Evolutionary conservation across 2,113 vertebrate species (phyloP).

Genomic region (Plecotus auritus): DNA sequence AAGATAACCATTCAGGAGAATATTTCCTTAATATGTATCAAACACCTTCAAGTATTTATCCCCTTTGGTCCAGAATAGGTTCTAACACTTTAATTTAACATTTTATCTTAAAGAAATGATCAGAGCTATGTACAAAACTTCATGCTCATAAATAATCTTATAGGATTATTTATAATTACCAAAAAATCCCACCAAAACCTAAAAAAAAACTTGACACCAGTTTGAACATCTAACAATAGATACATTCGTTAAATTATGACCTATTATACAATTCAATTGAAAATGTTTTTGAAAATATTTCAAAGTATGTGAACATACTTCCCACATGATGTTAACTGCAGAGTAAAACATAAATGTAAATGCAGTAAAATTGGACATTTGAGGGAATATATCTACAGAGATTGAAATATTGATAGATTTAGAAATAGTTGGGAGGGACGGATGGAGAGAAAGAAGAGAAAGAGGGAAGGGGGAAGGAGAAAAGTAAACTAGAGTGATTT

Average conservation of each 20-base stretch:
- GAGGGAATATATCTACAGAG: neutral
- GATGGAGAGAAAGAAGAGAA: neutral
- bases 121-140: neutral
- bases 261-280: neutral
- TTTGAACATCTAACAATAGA: neutral
- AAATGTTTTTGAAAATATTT: neutral
- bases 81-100: conserved; percentile 8
- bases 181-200: neutral
- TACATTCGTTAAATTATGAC: neutral
- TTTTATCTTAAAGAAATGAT: conserved; percentile 7
- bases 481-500: neutral
- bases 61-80: neutral
- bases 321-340: neutral
- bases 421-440: neutral
- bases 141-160: neutral
- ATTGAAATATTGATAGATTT: neutral
- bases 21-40: neutral
- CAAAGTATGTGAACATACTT: neutral
- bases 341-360: neutral
- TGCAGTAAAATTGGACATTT: neutral
- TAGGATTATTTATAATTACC: neutral
- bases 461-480: neutral
- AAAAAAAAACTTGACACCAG: neutral
- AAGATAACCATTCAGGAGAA: neutral
- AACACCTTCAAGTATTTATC: neutral